Evolutionary conservation across 2,797 vertebrate species (phyloP), one percentile per base, ranked within the genome.

Genomic region (Sandelia bainsii): DNA sequence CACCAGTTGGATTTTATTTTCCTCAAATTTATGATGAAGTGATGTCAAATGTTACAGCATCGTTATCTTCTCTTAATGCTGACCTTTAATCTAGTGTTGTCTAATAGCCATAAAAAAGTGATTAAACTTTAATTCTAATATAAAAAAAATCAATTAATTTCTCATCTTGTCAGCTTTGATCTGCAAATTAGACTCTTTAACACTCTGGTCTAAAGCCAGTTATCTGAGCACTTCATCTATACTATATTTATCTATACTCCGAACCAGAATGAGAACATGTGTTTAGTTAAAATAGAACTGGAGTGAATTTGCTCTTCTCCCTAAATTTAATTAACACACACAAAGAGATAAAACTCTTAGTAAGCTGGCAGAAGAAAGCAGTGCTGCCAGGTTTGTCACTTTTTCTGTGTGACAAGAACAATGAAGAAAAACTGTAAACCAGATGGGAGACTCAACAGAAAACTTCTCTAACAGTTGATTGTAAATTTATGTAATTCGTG

Each of bases 251-350:
- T 45, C 70, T 48, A 29, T 29, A 39, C 27, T 44, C 49, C n/a
- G 73, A 74, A 51, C 48, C 44, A 42, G 51, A 46, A 27, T 23
- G 44, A 12, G 46, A 49, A 23, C 46, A 22, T 53, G 42, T 67
- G 63, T 69, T 54, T 57, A 53, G 64, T 82, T 79, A 51, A 74
- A 71, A 50, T 63, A 44, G 19, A 76, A 75, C 16, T 49, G 50
- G n/a, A 79, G 20, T 11, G 22, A 34, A 52, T 67, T 70, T 59
- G 53, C 53, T 63, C 68, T 34, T 11, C 64, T 61, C 61, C 73
- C 69, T 48, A 52, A 66, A 80, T 75, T 78, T 81, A 83, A 85
- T 87, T 83, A 85, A 66, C 64, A 71, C 40, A 58, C 11, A 63
- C 16, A 54, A 52, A 53, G 17, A 45, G 59, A 72, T 54, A 57